phyloP scores from a whole-genome alignment of 92 coral and sea anemone species.

The Porites divaricata region DNA sequence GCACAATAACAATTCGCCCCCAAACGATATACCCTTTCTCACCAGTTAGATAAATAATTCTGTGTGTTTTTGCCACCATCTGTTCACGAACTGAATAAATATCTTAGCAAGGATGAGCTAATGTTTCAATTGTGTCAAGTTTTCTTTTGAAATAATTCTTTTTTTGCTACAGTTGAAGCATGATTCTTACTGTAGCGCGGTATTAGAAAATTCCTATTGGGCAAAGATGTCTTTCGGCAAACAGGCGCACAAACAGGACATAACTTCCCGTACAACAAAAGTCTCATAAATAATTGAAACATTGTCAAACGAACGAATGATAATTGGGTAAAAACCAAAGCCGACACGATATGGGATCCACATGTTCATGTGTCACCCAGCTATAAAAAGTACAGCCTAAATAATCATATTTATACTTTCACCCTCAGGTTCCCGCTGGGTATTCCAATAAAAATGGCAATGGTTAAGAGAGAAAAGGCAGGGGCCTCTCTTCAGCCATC shows the following conservation, averaged over 20 bases:
- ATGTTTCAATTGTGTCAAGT: not conserved
- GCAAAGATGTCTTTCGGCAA: not conserved
- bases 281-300: not conserved
- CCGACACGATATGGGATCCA: not conserved
- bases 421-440: too few relatives aligned
- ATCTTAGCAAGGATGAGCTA: not conserved
- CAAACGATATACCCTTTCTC: not conserved
- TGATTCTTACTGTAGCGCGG: too few relatives aligned
- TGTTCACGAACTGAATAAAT: slow-evolving; percentile 12
- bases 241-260: not conserved
- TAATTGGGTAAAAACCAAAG: not conserved
- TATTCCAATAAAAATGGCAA: too few relatives aligned
- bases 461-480: too few relatives aligned
- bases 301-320: not conserved
- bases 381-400: too few relatives aligned
- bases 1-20: not conserved
- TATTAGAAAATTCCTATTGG: not conserved
- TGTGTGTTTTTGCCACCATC: not conserved
- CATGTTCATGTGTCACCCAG: not conserved
- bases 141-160: not conserved
- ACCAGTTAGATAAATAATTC: slow-evolving; percentile 11
- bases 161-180: too few relatives aligned
- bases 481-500: too few relatives aligned
- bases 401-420: too few relatives aligned
- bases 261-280: not conserved